Conservation (phyloP, 1,140 invertebrate species). For the Odontomachus brunneus region DNA sequence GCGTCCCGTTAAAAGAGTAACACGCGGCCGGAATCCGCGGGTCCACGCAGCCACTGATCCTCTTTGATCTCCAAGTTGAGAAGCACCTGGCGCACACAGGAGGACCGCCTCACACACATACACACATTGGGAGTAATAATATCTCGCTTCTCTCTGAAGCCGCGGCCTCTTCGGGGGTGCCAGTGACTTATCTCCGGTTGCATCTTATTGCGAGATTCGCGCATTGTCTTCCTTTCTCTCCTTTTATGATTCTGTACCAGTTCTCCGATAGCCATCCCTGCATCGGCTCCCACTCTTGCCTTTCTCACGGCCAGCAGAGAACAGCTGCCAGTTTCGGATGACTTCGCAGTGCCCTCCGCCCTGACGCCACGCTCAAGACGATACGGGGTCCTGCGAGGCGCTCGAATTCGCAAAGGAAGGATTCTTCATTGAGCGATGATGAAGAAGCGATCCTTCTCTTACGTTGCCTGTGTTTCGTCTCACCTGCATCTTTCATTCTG, state of each 20-base stretch:
- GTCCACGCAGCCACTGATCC: too few relatives aligned
- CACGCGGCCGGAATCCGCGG: conserved; percentile 46
- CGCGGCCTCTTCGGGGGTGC: conserved; percentile 72
- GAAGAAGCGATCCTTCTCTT: neutral
- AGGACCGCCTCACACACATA: too few relatives aligned
- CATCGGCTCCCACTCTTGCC: neutral
- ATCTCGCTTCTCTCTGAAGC: conserved; percentile 71
- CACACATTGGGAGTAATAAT: too few relatives aligned
- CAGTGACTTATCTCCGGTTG: conserved; percentile 76
- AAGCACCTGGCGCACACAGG: conserved; percentile 76
- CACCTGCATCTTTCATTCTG: too few relatives aligned
- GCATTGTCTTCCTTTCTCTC: conserved; percentile 77
- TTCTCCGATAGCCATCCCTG: conserved; percentile 22
- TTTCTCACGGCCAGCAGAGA: conserved; percentile 31
- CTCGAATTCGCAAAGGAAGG: conserved; percentile 54
- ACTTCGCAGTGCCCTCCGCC: conserved; percentile 27
- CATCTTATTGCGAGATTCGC: conserved; percentile 79
- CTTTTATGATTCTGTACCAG: conserved; percentile 61
- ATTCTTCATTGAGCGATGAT: conserved; percentile 11
- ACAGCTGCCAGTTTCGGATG: conserved; percentile 58
- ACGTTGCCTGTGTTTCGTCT: neutral
- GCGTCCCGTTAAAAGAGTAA: conserved; percentile 58
- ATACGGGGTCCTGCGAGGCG: conserved; percentile 32
- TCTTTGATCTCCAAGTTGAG: conserved; percentile 68
- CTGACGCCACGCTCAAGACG: conserved; percentile 35